Base-by-base conservation (phyloP, 2,888 invertebrate genomes). In the Neoscelio sp. region DNA sequence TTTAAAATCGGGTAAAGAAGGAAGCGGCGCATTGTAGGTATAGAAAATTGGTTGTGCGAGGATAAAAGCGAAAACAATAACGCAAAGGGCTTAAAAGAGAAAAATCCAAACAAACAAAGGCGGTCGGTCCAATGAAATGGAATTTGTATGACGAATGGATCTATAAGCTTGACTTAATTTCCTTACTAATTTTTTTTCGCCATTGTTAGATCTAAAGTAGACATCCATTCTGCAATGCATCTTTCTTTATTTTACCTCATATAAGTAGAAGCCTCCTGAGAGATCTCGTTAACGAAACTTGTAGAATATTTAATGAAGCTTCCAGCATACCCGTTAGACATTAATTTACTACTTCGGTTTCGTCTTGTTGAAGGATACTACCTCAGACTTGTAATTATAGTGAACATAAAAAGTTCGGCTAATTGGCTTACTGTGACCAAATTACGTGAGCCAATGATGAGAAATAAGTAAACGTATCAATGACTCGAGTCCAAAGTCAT, bases 1-100 rank as follows among this genome's bases (percentile, higher is more conserved):
- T 87, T 85, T 85, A 85, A 87, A 86, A 87, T 87, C 82, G 71
- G 52, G 78, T 78, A 70, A 77, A 52, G 70, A 73, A 40, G 50
- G 50, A 64, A 26, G 42, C 56, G 35, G 44, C 7, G 50, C 23
- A 44, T 33, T 26, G 44, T 6, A 42, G 23, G 12, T 40, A 35
- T 20, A 18, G 40, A 50, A 70, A 62, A 65, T 48, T 35, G 23
- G 58, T 35, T 23, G 38, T 5, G 50, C 44, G 52, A 65, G 64
- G 50, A 46, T 56, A 65, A 62, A 44, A 12, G 12, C 20, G 56
- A 75, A 73, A 46, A 70, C 48, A 52, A 71, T 44, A 60, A 7
- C 0, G 12, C 5, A 33, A 52, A 52, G 15, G 38, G 23, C 3
- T 18, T 30, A 46, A 30, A 20, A 17, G 38, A 33, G 30, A 44